These are phyloP conservation scores for Drosophila tristis DNA, from an alignment of 1,140 invertebrate species.

Conservation along the genomic window DNA sequence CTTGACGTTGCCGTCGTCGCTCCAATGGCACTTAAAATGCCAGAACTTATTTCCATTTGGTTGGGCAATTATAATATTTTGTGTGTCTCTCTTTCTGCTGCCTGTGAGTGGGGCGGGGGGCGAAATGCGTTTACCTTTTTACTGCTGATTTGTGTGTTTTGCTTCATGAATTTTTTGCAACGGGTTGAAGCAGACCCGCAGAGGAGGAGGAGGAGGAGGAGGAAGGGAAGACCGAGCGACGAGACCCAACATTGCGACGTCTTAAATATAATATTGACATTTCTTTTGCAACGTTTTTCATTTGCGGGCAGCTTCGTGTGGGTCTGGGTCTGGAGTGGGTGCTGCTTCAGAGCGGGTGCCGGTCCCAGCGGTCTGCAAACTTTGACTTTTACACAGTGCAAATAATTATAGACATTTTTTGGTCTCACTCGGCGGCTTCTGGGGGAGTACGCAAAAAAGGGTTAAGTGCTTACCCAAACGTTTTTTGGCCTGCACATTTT, in stretches of 20 bases:
- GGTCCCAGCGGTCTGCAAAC: slow-evolving; percentile 50
- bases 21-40: slow-evolving; percentile 76
- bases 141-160: slow-evolving; percentile 76
- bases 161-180: slow-evolving; percentile 73
- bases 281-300: slow-evolving; percentile 62
- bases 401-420: slow-evolving; percentile 78
- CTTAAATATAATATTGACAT: slow-evolving; percentile 82
- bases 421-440: slow-evolving; percentile 5
- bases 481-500: slow-evolving; percentile 59
- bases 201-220: slow-evolving; percentile 23
- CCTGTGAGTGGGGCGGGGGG: not conserved
- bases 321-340: slow-evolving; percentile 3
- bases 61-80: slow-evolving; percentile 81
- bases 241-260: slow-evolving; percentile 55
- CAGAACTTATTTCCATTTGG: slow-evolving; percentile 82
- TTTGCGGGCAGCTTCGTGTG: slow-evolving; percentile 3
- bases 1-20: slow-evolving; percentile 52
- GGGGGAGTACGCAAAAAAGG: slow-evolving; percentile 54
- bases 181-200: slow-evolving; percentile 13
- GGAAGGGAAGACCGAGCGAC: not conserved
- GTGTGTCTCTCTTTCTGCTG: slow-evolving; percentile 28
- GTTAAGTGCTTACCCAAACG: slow-evolving; percentile 76
- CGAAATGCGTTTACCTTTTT: slow-evolving; percentile 76
- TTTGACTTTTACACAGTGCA: slow-evolving; percentile 76
- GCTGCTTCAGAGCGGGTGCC: slow-evolving; percentile 1